phyloP scores from a whole-genome alignment of 2,797 vertebrate species.

The Tapera naevia region DNA sequence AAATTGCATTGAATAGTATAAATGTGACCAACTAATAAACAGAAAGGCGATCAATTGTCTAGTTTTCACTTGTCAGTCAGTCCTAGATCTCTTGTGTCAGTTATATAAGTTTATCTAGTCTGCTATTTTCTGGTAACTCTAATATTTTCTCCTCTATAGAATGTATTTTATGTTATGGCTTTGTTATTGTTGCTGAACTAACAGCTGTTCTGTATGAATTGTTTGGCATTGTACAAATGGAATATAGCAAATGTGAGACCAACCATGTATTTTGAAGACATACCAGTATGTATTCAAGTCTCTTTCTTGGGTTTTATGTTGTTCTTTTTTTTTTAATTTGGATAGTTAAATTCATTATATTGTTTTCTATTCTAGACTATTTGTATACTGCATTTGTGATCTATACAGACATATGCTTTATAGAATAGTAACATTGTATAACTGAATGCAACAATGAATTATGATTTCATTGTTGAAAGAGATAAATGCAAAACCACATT shows the following conservation, averaged over 20 bases:
- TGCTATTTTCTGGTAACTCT: background rate
- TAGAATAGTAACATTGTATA: background rate
- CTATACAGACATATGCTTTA: background rate
- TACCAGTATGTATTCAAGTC: background rate
- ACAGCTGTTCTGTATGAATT: background rate
- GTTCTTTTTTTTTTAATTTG: background rate
- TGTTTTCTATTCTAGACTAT: background rate
- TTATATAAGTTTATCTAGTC: background rate
- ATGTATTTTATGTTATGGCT: background rate
- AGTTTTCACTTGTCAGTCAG: background rate
- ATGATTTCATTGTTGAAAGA: background rate
- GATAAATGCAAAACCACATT: background rate
- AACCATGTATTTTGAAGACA: fast-evolving
- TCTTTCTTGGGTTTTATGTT: background rate
- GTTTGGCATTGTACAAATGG: background rate
- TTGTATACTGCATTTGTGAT: background rate
- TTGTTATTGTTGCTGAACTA: background rate
- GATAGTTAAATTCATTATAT: background rate
- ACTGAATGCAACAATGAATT: background rate
- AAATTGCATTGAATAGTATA: background rate
- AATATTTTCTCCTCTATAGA: background rate
- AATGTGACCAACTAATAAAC: background rate
- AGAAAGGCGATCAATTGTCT: background rate
- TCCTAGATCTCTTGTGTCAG: background rate
- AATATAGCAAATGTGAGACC: background rate